These are phyloP conservation scores for Gymnoscopelus braueri DNA, from an alignment of 2,797 vertebrate genomes.

Conservation along the genomic window DNA sequence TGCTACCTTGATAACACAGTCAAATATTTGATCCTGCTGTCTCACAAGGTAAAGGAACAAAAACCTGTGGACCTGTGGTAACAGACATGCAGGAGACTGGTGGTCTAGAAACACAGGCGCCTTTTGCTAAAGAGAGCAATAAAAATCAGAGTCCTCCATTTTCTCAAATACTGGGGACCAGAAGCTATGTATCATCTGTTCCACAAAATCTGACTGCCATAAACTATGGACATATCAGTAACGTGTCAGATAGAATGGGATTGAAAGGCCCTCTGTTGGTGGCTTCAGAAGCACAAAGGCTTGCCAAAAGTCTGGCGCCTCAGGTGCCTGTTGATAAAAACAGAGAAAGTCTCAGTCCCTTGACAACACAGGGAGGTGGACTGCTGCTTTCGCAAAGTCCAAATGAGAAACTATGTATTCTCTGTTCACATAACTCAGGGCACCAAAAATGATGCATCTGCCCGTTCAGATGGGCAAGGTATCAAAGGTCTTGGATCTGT, in stretches of 20 bases:
- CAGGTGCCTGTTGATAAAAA: constrained; percentile 21
- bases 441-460: constrained; percentile 19
- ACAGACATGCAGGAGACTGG: constrained; percentile 6
- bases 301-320: constrained; percentile 12
- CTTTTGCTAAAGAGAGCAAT: constrained; percentile 31
- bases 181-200: constrained; percentile 16
- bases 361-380: constrained; percentile 23
- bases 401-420: constrained; percentile 20
- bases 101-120: constrained; percentile 21
- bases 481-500: constrained; percentile 14
- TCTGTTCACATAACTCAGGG: constrained; percentile 16
- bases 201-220: constrained; percentile 18
- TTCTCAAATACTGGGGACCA: constrained; percentile 23
- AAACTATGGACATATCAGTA: constrained; percentile 41
- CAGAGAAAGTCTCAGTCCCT: constrained; percentile 25
- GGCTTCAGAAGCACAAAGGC: constrained; percentile 38
- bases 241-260: constrained; percentile 25
- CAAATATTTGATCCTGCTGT: constrained; percentile 23
- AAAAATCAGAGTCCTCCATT: constrained; percentile 15
- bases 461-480: constrained; percentile 14
- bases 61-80: constrained; percentile 20
- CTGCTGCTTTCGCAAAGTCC: constrained; percentile 34
- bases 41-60: constrained; percentile 10
- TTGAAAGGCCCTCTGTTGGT: constrained; percentile 26
- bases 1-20: constrained; percentile 17